phyloP scores from a whole-genome alignment of 35 echinoderm and acorn worm species.

The Lytechinus variegatus region DNA sequence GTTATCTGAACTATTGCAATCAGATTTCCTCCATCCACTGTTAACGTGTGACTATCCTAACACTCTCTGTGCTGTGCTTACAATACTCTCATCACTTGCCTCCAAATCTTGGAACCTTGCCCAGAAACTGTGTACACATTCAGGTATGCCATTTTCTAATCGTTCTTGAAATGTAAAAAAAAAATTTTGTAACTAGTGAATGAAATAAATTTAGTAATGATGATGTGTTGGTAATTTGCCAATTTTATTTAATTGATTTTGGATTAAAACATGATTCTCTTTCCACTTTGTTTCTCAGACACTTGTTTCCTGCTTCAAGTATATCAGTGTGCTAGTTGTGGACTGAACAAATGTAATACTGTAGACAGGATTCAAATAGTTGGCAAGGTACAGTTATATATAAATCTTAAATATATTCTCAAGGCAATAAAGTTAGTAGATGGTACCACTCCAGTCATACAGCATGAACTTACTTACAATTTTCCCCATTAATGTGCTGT shows the following conservation, averaged over 20 bases:
- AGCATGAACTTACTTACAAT: no score
- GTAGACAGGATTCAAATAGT: constrained; percentile 22
- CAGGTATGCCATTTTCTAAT: constrained; percentile 12
- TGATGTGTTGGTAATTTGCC: no score
- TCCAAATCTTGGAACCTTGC: constrained; percentile 33
- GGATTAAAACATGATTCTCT: not conserved
- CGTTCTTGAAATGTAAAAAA: not conserved
- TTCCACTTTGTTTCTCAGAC: constrained; percentile 69
- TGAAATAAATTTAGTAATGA: no score
- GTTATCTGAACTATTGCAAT: constrained; percentile 28
- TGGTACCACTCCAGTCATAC: no score
- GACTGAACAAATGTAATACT: not conserved
- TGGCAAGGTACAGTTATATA: constrained; percentile 11
- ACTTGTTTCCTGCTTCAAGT: constrained; percentile 67
- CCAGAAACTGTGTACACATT: constrained; percentile 55
- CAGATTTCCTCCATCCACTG: constrained; percentile 5
- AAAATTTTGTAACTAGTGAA: not conserved
- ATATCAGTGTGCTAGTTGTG: constrained; percentile 61
- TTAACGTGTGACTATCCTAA: constrained; percentile 40
- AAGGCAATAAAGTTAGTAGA: no score
- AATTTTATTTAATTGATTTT: no score
- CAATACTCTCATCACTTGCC: constrained; percentile 31
- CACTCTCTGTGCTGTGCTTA: constrained; percentile 35
- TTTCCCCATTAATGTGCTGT: no score
- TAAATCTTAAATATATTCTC: no score